Conservation (phyloP, 1,140 invertebrate species). For the Latrodectus geometricus region DNA sequence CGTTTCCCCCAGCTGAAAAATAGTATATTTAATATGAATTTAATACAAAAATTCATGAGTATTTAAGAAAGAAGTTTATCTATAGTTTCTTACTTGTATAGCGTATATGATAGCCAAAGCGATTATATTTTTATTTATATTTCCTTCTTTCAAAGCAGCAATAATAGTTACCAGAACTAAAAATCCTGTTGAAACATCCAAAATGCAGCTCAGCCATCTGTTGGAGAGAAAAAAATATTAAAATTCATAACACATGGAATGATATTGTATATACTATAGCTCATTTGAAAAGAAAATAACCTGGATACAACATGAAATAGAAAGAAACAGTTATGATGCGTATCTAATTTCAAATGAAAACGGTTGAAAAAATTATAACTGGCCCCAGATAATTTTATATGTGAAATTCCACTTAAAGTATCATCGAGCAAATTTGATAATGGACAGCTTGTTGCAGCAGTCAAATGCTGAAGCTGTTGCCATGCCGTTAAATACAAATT, state of each 20-base stretch:
- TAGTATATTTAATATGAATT: neutral
- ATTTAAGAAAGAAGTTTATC: no score
- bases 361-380: slow-evolving; percentile 17
- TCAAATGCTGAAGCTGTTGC: slow-evolving; percentile 78
- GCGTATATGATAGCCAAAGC: slow-evolving; percentile 92
- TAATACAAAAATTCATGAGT: neutral
- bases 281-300: slow-evolving; percentile 5
- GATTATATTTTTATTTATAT: slow-evolving; percentile 80
- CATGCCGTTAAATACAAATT: slow-evolving; percentile 56
- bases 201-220: slow-evolving; percentile 29
- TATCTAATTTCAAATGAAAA: slow-evolving; percentile 50
- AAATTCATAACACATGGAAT: neutral
- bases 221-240: neutral
- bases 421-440: slow-evolving; percentile 79
- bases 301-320: slow-evolving; percentile 31
- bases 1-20: slow-evolving; percentile 78
- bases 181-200: slow-evolving; percentile 28
- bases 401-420: slow-evolving; percentile 76
- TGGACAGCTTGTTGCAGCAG: slow-evolving; percentile 76
- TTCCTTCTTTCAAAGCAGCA: neutral
- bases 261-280: neutral
- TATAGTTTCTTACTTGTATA: slow-evolving; percentile 75
- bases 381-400: slow-evolving; percentile 75
- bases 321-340: slow-evolving; percentile 46
- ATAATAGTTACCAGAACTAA: slow-evolving; percentile 22